Conservation (phyloP, 2,888 invertebrate genomes). For the Dioctria linearis region DNA sequence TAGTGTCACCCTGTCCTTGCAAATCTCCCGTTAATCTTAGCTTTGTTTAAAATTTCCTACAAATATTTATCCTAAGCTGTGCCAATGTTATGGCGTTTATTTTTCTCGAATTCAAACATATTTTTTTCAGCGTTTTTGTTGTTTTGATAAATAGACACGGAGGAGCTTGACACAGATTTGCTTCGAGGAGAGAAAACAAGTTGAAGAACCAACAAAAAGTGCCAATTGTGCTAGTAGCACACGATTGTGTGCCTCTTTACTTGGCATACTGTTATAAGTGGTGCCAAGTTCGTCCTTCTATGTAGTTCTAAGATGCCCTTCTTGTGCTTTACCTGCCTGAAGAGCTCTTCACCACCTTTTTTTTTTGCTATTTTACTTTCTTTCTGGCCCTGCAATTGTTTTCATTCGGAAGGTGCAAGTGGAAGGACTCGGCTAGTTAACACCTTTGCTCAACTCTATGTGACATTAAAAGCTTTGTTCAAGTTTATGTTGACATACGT, state of each 20-base stretch:
- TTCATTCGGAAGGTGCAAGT: background rate
- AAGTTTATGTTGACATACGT: background rate
- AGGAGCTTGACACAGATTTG: constrained; percentile 17
- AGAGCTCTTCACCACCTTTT: background rate
- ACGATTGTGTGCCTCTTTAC: background rate
- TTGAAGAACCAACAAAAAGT: background rate
- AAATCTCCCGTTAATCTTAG: background rate
- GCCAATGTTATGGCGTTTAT: background rate
- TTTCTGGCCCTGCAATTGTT: constrained; percentile 1
- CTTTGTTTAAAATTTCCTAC: background rate
- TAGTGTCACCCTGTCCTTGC: background rate
- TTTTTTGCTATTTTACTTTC: background rate
- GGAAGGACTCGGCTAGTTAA: constrained; percentile 20
- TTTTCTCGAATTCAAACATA: constrained; percentile 13
- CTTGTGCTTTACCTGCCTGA: background rate
- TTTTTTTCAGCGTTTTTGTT: constrained; percentile 12
- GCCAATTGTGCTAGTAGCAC: background rate
- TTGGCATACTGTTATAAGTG: background rate
- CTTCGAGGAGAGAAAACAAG: background rate
- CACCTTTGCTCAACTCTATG: background rate
- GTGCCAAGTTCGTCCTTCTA: constrained; percentile 12
- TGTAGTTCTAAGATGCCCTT: background rate
- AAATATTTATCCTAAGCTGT: constrained; percentile 12
- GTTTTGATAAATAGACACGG: constrained; percentile 16
- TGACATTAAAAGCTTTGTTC: constrained; percentile 23